Conservation (phyloP, 2,888 invertebrate species). For the Acronicta alni region DNA sequence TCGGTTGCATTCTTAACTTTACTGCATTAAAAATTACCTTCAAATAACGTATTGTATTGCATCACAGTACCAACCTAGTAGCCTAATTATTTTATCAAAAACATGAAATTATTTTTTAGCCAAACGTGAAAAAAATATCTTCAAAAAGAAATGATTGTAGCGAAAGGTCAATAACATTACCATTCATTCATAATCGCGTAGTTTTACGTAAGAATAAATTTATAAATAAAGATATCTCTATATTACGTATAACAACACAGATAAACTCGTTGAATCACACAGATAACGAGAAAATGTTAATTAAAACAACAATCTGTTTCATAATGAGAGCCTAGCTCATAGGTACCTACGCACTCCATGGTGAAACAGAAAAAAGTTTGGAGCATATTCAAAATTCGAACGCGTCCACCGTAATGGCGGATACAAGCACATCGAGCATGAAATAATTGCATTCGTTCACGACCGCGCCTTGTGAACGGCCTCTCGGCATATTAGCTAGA, state of each 20-base stretch:
- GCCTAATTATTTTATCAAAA: too few relatives aligned
- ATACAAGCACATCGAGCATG: constrained; percentile 78
- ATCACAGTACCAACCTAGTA: too few relatives aligned
- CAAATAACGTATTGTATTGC: too few relatives aligned
- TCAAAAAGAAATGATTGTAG: constrained; percentile 42
- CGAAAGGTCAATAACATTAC: constrained; percentile 65
- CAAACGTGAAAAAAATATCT: constrained; percentile 34
- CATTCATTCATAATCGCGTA: constrained; percentile 69
- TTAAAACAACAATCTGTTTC: constrained; percentile 35
- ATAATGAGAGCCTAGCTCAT: constrained; percentile 8
- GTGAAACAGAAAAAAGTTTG: constrained; percentile 27
- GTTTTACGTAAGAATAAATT: constrained; percentile 59
- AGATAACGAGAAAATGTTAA: constrained; percentile 45
- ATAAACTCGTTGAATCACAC: constrained; percentile 47
- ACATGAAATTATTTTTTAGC: too few relatives aligned
- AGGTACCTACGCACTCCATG: constrained; percentile 18
- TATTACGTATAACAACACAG: constrained; percentile 23
- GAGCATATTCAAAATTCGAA: constrained; percentile 63
- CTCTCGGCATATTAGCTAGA: constrained; percentile 71
- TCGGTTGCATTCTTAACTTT: too few relatives aligned
- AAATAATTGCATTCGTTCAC: constrained; percentile 82
- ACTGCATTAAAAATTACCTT: too few relatives aligned
- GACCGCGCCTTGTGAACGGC: constrained; percentile 82
- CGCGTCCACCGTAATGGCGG: constrained; percentile 77
- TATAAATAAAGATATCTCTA: constrained; percentile 39